Evolutionary conservation across 2,888 invertebrate species (phyloP), one percentile per base, ranked within the genome.

Genomic region (Rhorus exstirpatorius): DNA sequence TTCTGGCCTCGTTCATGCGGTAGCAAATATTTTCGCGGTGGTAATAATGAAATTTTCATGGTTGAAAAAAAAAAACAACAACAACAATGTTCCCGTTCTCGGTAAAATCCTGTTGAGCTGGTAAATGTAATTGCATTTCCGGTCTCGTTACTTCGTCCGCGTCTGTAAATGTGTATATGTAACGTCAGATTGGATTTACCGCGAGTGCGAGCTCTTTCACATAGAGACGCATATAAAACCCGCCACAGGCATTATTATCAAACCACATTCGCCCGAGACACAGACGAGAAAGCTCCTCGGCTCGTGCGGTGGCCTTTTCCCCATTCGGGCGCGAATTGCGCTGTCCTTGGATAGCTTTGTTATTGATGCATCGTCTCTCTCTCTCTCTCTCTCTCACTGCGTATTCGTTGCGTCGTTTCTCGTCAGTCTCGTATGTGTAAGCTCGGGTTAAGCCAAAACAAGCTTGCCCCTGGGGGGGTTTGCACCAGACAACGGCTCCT

Each of bases 361-460:
- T 83, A 83, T 83, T 71, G 79, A 83, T 79, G 79, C 82, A 67
- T 68, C 71, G 12, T 53, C 35, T 44, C 53, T 38, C n/a, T 14
- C 58, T n/a, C n/a, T n/a, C n/a, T n/a, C n/a, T n/a, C n/a, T n/a
- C n/a, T n/a, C n/a, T n/a, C n/a, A n/a, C n/a, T n/a, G n/a, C n/a
- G n/a, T n/a, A n/a, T n/a, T n/a, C n/a, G n/a, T n/a, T n/a, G n/a
- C 31, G 31, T 46, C 24, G 19, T 71, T 60, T 58, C 31, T 19
- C 31, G 31, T 31, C 38, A 58, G 14, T 14, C 12, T 17, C 10
- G 26, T 31, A 17, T 49, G n/a, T 60, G 68, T 55, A 77, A 81
- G 74, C 78, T 58, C 26, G 19, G 21, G 58, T 44, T 68, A 63
- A 81, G 46, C 68, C 68, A 31, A 71, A 83, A 76, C 71, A 76